Conservation (phyloP, 1,140 invertebrate genomes). For the Pogonomyrmex barbatus region DNA sequence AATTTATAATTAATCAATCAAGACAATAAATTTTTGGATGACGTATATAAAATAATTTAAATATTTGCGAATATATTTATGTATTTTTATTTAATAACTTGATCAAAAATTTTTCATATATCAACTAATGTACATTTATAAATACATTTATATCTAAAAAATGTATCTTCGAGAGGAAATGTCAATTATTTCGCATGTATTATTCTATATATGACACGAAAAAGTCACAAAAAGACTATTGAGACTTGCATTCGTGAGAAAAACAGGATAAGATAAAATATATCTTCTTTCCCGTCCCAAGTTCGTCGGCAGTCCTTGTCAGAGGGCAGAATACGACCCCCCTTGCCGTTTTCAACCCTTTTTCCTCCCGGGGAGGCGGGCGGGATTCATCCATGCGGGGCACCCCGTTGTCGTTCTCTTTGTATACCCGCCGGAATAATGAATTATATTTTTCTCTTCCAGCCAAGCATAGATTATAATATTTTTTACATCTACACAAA, state of each 20-base stretch:
- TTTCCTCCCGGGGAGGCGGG: constrained; percentile 77
- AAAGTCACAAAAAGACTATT: neutral
- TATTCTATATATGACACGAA: neutral
- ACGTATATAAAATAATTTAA: neutral
- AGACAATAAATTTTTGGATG: neutral
- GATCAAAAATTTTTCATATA: neutral
- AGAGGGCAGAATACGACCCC: constrained; percentile 29
- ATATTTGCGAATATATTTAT: neutral
- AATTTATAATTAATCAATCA: neutral
- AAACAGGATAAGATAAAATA: constrained; percentile 66
- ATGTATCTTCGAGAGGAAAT: neutral
- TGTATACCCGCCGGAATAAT: constrained; percentile 83
- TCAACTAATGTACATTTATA: neutral
- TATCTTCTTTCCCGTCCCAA: constrained; percentile 59
- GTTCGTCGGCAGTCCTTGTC: constrained; percentile 43
- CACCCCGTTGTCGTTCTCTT: constrained; percentile 82
- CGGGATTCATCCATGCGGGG: constrained; percentile 80
- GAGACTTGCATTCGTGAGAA: constrained; percentile 16
- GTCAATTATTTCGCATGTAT: constrained; percentile 3
- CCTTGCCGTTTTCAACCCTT: constrained; percentile 77
- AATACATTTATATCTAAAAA: neutral
- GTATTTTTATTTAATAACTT: neutral
- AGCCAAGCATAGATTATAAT: constrained; percentile 85
- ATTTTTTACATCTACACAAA: constrained; percentile 85
- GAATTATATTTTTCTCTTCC: constrained; percentile 86